phyloP scores from a whole-genome alignment of 2,888 invertebrate genomes.

The Dermolepida albohirtum region DNA sequence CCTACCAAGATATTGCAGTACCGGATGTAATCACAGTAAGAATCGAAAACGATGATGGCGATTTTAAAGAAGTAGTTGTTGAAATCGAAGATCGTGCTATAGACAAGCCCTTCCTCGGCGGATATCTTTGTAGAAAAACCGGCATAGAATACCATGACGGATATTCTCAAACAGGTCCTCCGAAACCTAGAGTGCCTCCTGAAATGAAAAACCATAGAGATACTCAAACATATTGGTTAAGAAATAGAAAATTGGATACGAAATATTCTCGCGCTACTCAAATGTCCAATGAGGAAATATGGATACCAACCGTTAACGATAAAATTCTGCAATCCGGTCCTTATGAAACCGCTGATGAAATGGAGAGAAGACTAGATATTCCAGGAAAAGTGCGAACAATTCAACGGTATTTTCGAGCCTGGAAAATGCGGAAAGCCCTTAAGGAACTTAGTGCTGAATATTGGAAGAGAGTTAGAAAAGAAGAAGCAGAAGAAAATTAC shows the following conservation, averaged over 20 bases:
- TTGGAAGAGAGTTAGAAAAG: conserved; percentile 67
- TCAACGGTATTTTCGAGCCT: conserved; percentile 74
- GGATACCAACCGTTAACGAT: conserved; percentile 74
- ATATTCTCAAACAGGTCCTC: conserved; percentile 82
- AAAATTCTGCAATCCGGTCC: conserved; percentile 70
- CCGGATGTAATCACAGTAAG: conserved; percentile 71
- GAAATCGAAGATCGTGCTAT: conserved; percentile 72
- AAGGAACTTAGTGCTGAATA: conserved; percentile 67
- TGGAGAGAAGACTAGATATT: conserved; percentile 70
- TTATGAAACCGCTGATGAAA: conserved; percentile 76
- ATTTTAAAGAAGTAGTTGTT: conserved; percentile 67
- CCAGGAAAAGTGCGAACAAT: conserved; percentile 71
- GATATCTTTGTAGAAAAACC: conserved; percentile 79
- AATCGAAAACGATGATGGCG: conserved; percentile 64
- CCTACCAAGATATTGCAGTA: conserved; percentile 57
- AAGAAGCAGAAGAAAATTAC: conserved; percentile 67
- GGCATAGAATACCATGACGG: conserved; percentile 84
- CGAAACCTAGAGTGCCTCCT: conserved; percentile 67
- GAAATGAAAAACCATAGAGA: conserved; percentile 71
- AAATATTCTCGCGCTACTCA: conserved; percentile 72
- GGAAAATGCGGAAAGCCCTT: conserved; percentile 69
- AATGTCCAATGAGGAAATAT: conserved; percentile 70
- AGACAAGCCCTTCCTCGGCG: conserved; percentile 83
- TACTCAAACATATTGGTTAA: conserved; percentile 73
- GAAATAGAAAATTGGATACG: conserved; percentile 69